A percentile compares a stretch with the other conserved stretches of the same genome.
Conservation (phyloP, 64 coral and sea anemone genomes). For the Astreopora myriophthalma region DNA sequence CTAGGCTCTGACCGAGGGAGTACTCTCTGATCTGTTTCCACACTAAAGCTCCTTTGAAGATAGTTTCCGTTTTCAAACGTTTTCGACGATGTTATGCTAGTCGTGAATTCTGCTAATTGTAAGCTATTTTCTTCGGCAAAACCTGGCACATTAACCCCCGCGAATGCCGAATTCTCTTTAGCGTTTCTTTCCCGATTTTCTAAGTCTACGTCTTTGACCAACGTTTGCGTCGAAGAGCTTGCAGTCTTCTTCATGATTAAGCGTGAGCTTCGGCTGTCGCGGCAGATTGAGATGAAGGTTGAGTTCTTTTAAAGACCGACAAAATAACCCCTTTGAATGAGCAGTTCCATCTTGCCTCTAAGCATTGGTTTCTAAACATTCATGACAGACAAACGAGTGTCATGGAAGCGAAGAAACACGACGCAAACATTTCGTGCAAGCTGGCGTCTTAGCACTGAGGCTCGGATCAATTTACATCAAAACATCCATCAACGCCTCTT, state of each 20-base stretch:
- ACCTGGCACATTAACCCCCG: constrained; percentile 6
- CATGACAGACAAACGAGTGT: neutral
- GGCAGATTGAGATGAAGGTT: neutral
- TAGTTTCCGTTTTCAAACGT: constrained; percentile 12
- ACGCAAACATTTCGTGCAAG: neutral
- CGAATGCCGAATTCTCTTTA: neutral
- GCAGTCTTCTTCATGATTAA: neutral
- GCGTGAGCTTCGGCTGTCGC: neutral
- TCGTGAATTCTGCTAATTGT: neutral
- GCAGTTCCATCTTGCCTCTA: neutral
- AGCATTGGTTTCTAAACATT: neutral
- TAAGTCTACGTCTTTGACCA: neutral
- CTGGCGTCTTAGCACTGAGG: too few relatives aligned
- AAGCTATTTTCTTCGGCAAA: neutral
- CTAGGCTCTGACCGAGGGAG: constrained; percentile 10
- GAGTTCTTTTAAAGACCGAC: neutral
- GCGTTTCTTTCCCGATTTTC: neutral
- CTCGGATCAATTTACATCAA: constrained; percentile 45
- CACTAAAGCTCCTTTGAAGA: constrained; percentile 58
- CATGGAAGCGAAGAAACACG: neutral
- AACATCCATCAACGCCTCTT: constrained; percentile 15
- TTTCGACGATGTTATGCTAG: neutral
- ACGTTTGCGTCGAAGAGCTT: constrained; percentile 17
- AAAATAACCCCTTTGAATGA: neutral
- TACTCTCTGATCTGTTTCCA: constrained; percentile 17